A percentile compares a stretch with the other conserved stretches of the same genome.
Evolutionary conservation across 1,140 invertebrate species (phyloP).

Genomic region (Acromyrmex charruanus): DNA sequence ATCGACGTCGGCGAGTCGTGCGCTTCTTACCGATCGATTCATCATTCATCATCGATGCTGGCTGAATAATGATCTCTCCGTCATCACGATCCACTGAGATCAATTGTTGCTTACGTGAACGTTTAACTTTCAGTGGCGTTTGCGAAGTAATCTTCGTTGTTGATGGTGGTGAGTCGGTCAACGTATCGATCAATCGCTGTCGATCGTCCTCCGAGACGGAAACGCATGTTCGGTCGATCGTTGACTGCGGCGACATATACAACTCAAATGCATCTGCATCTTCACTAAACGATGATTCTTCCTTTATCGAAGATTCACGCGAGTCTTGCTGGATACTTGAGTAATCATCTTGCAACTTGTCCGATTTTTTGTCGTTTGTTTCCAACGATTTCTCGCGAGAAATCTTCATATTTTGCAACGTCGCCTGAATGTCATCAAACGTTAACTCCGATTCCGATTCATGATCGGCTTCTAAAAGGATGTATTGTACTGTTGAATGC

Average conservation of each 20-base stretch:
- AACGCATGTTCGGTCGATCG: neutral
- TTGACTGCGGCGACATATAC: neutral
- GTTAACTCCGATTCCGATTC: conserved; percentile 84
- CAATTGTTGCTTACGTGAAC: conserved; percentile 85
- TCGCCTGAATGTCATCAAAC: conserved; percentile 82
- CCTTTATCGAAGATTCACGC: neutral
- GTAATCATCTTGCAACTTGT: neutral
- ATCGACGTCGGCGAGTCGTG: conserved; percentile 78
- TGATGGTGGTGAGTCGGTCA: conserved; percentile 41
- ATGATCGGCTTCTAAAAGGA: conserved; percentile 80
- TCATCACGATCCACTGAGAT: conserved; percentile 83
- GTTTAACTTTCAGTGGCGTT: conserved; percentile 77
- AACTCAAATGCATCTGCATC: neutral
- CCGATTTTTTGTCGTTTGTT: neutral
- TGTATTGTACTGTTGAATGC: conserved; percentile 84
- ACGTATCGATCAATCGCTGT: conserved; percentile 64
- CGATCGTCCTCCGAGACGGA: conserved; percentile 44
- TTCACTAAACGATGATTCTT: neutral
- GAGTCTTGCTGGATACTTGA: neutral
- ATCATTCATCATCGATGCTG: conserved; percentile 79
- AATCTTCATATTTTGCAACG: conserved; percentile 74
- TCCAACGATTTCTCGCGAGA: conserved; percentile 18
- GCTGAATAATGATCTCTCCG: conserved; percentile 85
- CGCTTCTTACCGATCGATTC: conserved; percentile 77
- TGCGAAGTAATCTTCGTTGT: conserved; percentile 18